Evolutionary conservation across 2,888 invertebrate genomes (phyloP).

Genomic region (Brachyopa scutellaris): DNA sequence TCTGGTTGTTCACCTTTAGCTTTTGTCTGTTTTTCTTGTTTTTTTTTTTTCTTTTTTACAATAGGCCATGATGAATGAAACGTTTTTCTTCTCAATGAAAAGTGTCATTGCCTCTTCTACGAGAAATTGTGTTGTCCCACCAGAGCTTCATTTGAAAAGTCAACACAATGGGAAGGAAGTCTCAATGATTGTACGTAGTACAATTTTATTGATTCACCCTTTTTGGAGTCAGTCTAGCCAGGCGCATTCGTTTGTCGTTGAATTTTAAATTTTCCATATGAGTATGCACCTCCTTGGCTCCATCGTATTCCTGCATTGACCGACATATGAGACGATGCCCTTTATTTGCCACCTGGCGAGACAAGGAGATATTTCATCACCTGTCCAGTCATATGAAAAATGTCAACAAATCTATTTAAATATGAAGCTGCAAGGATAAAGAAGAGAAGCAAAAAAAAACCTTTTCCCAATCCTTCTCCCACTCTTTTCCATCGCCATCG

Average conservation of each 20-base stretch:
- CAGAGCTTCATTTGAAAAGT: constrained; percentile 12
- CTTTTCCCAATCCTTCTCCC: neutral
- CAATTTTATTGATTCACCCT: constrained; percentile 54
- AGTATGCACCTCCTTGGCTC: neutral
- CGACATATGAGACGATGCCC: constrained; percentile 36
- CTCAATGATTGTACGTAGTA: constrained; percentile 24
- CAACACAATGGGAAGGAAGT: constrained; percentile 14
- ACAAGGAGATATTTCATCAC: constrained; percentile 47
- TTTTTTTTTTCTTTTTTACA: constrained; percentile 11
- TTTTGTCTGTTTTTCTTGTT: too few species aligned
- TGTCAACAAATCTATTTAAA: constrained; percentile 45
- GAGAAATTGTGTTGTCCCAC: too few species aligned
- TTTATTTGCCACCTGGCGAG: constrained; percentile 47
- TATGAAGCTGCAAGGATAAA: constrained; percentile 9
- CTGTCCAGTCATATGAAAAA: constrained; percentile 11
- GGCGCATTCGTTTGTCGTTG: constrained; percentile 34
- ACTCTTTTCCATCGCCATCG: constrained; percentile 8
- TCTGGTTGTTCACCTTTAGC: constrained; percentile 53
- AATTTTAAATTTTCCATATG: constrained; percentile 20
- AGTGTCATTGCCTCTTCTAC: too few species aligned
- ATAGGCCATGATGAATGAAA: constrained; percentile 61
- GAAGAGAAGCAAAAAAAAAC: neutral
- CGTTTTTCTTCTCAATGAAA: constrained; percentile 58
- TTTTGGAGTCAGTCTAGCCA: constrained; percentile 48
- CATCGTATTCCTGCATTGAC: constrained; percentile 36